Conservation (phyloP, 2,113 vertebrate species). For the Dissostichus mawsoni region DNA sequence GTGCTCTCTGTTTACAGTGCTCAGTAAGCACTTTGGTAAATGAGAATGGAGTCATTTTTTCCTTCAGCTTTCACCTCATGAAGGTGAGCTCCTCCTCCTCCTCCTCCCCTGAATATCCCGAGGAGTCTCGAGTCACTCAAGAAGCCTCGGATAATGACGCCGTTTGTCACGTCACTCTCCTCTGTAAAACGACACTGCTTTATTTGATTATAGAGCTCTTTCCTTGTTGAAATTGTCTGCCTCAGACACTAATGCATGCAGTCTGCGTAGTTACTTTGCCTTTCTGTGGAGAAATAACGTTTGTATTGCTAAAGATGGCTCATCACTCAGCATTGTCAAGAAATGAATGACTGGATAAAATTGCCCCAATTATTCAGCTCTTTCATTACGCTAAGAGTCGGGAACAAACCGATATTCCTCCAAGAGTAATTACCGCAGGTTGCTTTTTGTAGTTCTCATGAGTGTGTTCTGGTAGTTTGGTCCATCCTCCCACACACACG, state of each 20-base stretch:
- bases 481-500: slow-evolving; percentile 28
- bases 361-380: slow-evolving; percentile 17
- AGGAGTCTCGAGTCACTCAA: slow-evolving; percentile 3
- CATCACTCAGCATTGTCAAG: background rate
- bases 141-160: slow-evolving; percentile 5
- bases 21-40: slow-evolving; percentile 52
- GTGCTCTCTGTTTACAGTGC: slow-evolving; percentile 4
- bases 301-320: slow-evolving; percentile 21
- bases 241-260: background rate
- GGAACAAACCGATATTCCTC: slow-evolving; percentile 8
- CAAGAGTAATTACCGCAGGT: slow-evolving; percentile 24
- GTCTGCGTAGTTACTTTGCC: background rate
- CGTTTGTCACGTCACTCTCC: slow-evolving; percentile 13
- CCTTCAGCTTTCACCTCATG: slow-evolving; percentile 33
- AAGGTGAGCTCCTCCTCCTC: slow-evolving; percentile 49
- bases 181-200: background rate
- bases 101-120: slow-evolving; percentile 15
- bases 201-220: background rate
- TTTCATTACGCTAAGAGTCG: background rate
- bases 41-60: slow-evolving; percentile 41
- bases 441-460: slow-evolving; percentile 22
- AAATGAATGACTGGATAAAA: slow-evolving; percentile 7
- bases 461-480: slow-evolving; percentile 36
- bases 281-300: slow-evolving; percentile 15
- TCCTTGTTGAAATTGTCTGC: background rate